These are phyloP conservation scores for Trissoscelio sp. DNA, from an alignment of 2,888 invertebrate species.

Conservation along the genomic window DNA sequence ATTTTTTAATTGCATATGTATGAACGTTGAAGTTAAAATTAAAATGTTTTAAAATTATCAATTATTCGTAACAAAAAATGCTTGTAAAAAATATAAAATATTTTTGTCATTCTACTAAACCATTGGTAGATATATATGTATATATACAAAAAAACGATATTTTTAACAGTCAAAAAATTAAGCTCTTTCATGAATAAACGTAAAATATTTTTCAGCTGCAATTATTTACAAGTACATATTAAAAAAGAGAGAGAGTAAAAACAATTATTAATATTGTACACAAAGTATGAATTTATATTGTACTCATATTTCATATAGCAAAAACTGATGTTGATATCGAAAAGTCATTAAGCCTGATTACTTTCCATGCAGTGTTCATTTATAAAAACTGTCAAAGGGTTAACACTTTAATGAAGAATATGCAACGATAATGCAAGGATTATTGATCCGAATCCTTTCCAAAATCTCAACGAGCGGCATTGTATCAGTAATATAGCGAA, in stretches of 20 bases:
- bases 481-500: constrained; percentile 67
- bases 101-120: too few species aligned
- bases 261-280: not conserved
- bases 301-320: constrained; percentile 16
- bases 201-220: too few species aligned
- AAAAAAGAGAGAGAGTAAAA: not conserved
- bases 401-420: constrained; percentile 47
- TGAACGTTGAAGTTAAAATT: not conserved
- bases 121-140: too few species aligned
- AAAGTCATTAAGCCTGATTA: constrained; percentile 38
- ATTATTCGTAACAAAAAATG: not conserved
- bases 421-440: constrained; percentile 42
- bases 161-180: too few species aligned
- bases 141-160: too few species aligned
- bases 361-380: constrained; percentile 16
- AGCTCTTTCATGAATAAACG: too few species aligned
- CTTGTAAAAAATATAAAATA: not conserved
- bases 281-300: constrained; percentile 3
- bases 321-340: constrained; percentile 27
- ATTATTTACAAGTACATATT: too few species aligned
- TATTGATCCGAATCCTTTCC: constrained; percentile 59
- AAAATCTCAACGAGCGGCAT: constrained; percentile 62
- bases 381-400: constrained; percentile 45
- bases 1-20: not conserved
- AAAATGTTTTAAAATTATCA: not conserved